Evolutionary conservation across 2,113 vertebrate genomes (phyloP), one percentile per base, ranked within the genome.

Genomic region (Syrrhaptes paradoxus): DNA sequence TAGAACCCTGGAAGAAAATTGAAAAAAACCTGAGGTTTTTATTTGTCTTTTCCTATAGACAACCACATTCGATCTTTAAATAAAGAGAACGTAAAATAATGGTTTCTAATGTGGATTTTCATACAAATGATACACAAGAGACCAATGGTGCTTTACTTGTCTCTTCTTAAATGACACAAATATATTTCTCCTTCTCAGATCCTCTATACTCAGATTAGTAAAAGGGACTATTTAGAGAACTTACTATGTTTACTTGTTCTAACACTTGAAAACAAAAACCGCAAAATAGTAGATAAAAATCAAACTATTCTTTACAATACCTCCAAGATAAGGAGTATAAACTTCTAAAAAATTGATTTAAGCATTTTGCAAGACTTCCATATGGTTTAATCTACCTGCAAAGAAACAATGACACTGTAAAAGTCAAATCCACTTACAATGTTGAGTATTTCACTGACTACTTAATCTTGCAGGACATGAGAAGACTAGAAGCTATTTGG

Each of bases 1-100:
- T 99, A 36, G 99, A 99, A 54, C 99, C 99, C 99, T 99, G 66
- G 26, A 84, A 97, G 57, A 88, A 85, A 87, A 95, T 45, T 29
- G 43, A 10, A 89, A 93, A 93, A 2, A 31, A 76, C 4, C 4
- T 11, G 25, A 57, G 4, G 7, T 41, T 93, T 91, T 45, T 34
- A 38, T 82, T 66, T 63, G 13, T 28, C 11, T 77, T 72, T n/a
- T 72, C 21, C 48, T 74, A 62, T 43, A 86, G 85, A 73, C 28
- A 90, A 83, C 12, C 2, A 61, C 8, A 71, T 22, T 9, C 63
- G 26, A 65, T 48, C 48, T 48, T 87, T 31, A 89, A 73, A 93
- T 78, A 97, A 45, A 96, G 96, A 99, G 98, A 93, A 79, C 0
- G 3, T 46, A 26, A 34, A 83, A n/a, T 58, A 36, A 81, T 3